Evolutionary conservation across 2,888 invertebrate species (phyloP), one percentile per base, ranked within the genome.

Genomic region (Platypus cylindrus): DNA sequence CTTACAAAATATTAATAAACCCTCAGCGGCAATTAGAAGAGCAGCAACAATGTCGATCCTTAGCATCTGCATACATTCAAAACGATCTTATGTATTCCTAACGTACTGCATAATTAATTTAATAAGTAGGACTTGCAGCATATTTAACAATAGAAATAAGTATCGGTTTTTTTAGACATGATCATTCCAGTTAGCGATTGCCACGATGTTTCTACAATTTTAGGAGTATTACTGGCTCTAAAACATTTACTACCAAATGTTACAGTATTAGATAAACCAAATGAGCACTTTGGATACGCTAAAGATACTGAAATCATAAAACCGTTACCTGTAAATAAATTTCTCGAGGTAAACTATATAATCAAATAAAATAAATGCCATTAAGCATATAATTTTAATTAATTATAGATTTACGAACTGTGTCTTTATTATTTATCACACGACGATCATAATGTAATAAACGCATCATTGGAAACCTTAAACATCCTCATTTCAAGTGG

Each of bases 361-460:
- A n/a, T n/a, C n/a, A n/a, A n/a, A n/a, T n/a, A n/a, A n/a, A n/a
- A n/a, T n/a, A n/a, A n/a, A n/a, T n/a, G n/a, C n/a, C n/a, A n/a
- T n/a, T n/a, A n/a, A n/a, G n/a, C n/a, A n/a, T n/a, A n/a, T n/a
- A n/a, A n/a, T n/a, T n/a, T n/a, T n/a, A n/a, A n/a, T n/a, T n/a
- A n/a, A n/a, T 37, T 35, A 8, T 66, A 85, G 76, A 67, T 85
- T 18, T 86, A 82, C 58, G 78, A 83, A 59, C 66, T 84, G 37
- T 83, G 81, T 58, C 60, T 86, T 32, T 66, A 75, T 52, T 81
- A 78, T 60, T 67, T 76, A 36, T 65, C 68, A 16, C 76, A 78
- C 48, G 62, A 65, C 5, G 85, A 91, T 60, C 91, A 93, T 60
- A 90, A 90, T 59, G 74, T 90, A 37, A 77, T 87, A 48, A 90